Evolutionary conservation across 2,113 vertebrate species (phyloP).

Genomic region (Chunga burmeisteri): DNA sequence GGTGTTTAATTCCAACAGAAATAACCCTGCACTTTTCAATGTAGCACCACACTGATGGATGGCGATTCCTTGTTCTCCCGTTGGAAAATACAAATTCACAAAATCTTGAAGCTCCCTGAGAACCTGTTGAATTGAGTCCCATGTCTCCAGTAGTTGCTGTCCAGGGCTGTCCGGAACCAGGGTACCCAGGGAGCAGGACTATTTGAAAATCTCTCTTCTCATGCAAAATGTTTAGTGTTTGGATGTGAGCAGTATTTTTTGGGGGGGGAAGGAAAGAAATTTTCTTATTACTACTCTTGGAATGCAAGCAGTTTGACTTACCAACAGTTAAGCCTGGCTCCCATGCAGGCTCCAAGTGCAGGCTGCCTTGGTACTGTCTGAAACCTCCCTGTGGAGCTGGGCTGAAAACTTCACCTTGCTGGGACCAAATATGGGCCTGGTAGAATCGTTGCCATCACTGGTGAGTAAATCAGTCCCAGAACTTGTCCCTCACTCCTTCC

Average conservation of each 20-base stretch:
- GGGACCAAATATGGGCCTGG: neutral
- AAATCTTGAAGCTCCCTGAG: neutral
- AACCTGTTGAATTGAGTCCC: neutral
- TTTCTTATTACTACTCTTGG: neutral
- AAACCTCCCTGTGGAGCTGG: neutral
- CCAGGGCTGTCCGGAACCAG: neutral
- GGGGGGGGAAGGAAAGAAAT: rapidly evolving
- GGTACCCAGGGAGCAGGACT: neutral
- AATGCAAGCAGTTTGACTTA: neutral
- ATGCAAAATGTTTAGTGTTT: neutral
- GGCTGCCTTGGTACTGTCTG: neutral
- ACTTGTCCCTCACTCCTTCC: neutral
- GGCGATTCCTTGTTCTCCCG: neutral
- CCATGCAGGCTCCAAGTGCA: neutral
- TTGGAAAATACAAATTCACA: neutral
- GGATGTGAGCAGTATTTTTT: neutral
- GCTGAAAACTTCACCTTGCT: neutral
- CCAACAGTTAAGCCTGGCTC: neutral
- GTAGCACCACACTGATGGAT: neutral
- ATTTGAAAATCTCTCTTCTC: neutral
- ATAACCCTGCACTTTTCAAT: neutral
- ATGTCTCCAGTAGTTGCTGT: neutral
- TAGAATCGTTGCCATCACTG: neutral
- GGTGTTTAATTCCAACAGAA: neutral
- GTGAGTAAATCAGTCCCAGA: neutral